These are phyloP conservation scores for Corapipo altera DNA, from an alignment of 2,113 vertebrate genomes.

Conservation along the genomic window DNA sequence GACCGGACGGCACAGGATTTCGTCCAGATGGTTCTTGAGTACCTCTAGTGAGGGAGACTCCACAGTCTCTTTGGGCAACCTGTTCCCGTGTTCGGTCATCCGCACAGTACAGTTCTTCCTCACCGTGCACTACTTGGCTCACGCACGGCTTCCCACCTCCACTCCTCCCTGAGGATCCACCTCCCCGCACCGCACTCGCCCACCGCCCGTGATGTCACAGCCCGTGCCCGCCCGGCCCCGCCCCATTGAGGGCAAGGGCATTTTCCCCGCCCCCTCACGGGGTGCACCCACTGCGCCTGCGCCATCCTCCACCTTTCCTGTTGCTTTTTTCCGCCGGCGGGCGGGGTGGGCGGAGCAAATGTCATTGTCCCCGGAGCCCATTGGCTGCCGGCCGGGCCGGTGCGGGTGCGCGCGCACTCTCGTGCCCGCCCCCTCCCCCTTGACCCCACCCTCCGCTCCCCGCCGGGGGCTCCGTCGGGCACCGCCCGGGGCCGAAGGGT, in stretches of 20 bases:
- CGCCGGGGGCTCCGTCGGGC: too few relatives aligned
- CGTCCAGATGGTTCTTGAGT: too few relatives aligned
- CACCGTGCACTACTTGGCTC: accelerated
- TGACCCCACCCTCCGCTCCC: too few relatives aligned
- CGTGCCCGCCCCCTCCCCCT: neutral
- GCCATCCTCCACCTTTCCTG: accelerated
- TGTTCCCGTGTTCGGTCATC: accelerated
- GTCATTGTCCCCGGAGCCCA: neutral
- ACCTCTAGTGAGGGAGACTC: too few relatives aligned
- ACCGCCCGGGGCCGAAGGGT: too few relatives aligned
- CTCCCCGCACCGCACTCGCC: accelerated
- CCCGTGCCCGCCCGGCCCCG: accelerated
- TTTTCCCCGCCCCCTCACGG: accelerated
- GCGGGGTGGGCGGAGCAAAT: neutral
- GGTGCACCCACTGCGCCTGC: neutral
- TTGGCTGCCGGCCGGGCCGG: neutral
- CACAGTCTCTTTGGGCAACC: neutral
- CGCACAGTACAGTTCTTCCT: accelerated
- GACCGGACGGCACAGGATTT: too few relatives aligned
- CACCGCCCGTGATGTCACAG: accelerated
- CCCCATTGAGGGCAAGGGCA: neutral
- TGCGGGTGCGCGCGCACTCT: neutral
- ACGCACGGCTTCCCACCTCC: accelerated
- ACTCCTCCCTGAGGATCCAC: accelerated
- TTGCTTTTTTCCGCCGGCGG: accelerated